Conservation (phyloP, 2,888 invertebrate species). For the Nematopogon swammerdamellus region DNA sequence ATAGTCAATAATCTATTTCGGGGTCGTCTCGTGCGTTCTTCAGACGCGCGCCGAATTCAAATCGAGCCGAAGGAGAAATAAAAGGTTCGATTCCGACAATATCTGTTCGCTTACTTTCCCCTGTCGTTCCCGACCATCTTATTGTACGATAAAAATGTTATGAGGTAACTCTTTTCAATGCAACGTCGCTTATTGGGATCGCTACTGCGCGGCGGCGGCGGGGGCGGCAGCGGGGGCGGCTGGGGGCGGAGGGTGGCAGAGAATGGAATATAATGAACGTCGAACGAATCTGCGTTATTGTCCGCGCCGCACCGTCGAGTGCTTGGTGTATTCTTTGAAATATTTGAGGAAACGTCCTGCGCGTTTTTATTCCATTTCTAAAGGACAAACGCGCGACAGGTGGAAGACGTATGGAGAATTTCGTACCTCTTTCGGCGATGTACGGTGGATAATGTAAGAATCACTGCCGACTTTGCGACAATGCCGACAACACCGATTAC, state of each 20-base stretch:
- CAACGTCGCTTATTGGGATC: conserved; percentile 48
- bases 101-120: conserved; percentile 32
- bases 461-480: no score
- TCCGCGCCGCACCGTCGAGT: no score
- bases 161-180: conserved; percentile 51
- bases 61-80: conserved; percentile 13
- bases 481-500: no score
- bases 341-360: no score
- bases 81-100: conserved; percentile 33
- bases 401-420: no score
- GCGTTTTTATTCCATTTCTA: no score
- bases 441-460: no score
- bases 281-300: no score
- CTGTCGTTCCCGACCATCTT: conserved; percentile 33
- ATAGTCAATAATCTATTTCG: neutral
- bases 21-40: neutral
- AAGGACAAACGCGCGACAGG: no score
- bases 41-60: neutral
- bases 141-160: conserved; percentile 54
- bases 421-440: no score
- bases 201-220: conserved; percentile 13
- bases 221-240: neutral
- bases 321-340: no score
- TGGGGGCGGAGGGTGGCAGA: neutral
- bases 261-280: neutral